Evolutionary conservation across 2,797 vertebrate species (phyloP), one percentile per base, ranked within the genome.

Genomic region (Cyprinodon diabolis): DNA sequence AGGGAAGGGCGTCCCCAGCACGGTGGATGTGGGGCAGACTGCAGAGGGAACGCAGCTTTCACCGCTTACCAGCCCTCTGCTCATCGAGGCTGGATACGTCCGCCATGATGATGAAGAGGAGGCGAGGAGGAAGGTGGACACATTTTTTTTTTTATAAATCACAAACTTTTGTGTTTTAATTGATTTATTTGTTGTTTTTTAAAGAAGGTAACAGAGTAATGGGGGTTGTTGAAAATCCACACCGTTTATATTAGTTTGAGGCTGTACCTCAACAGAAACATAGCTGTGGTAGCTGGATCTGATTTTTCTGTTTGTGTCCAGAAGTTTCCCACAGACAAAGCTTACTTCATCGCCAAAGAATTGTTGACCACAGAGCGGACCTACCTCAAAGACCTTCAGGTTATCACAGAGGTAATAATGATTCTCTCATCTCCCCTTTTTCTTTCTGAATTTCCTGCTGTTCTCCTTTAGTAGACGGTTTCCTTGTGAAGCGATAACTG

Each of bases 281-380:
- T 43, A 45, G 37, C 6, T 23, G 37, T 14, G 15, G 15, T 70
- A 30, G 55, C 75, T 86, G 8, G 1, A 70, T 68, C 58, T 84
- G 14, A 55, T 81, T 66, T 74, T 71, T 81, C 2, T 67, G 23
- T 88, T 86, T 87, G 83, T 93, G 93, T 92, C 76, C 94, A 99
- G 98, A 96, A 95, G 90, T 97, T 96, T 93, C 98, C 97, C 25
- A 93, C 96, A 14, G 98, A 99, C 92, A 98, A 98, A 86, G 96
- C 96, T 2, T 99, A 99, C 89, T 99, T 96, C 94, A 98, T 99
- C 21, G 97, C 97, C 75, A 99, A 99, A 88, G 98, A 99, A 77
- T 95, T 96, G 52, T 94, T 97, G 0, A 97, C 96, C 68, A 99
- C 98, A 0, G 98, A 99, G 89, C 93, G 97, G 79, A 99, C 97